Percentiles rank a stretch among this genome's conserved stretches.
Evolutionary conservation across 92 coral and sea anemone species (phyloP).

Genomic region (Hydrozoanthus gracilis): DNA sequence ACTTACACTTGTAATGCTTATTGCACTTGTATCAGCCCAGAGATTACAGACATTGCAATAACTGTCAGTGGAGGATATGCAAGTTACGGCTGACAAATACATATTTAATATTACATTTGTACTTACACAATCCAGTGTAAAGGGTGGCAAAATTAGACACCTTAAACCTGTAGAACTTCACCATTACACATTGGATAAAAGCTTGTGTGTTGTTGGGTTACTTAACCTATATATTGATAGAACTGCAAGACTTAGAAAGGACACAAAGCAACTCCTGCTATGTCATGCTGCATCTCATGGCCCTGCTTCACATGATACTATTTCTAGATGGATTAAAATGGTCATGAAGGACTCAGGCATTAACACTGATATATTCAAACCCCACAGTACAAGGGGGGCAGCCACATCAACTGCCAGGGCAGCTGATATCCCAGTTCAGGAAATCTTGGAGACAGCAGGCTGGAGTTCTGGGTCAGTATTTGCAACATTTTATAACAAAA

Average conservation of each 20-base stretch:
- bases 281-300: constrained; percentile 72
- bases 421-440: constrained; percentile 61
- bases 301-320: constrained; percentile 66
- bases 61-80: constrained; percentile 5
- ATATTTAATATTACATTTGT: constrained; percentile 19
- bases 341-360: constrained; percentile 65
- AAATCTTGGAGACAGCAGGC: constrained; percentile 72
- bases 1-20: constrained; percentile 53
- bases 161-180: constrained; percentile 53
- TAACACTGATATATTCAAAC: constrained; percentile 57
- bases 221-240: constrained; percentile 55
- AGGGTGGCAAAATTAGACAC: constrained; percentile 58
- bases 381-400: constrained; percentile 71
- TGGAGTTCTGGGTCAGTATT: constrained; percentile 69
- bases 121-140: constrained; percentile 43
- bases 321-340: constrained; percentile 62
- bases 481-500: constrained; percentile 60
- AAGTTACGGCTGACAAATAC: not conserved
- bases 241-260: constrained; percentile 58
- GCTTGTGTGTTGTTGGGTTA: constrained; percentile 53
- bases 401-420: constrained; percentile 68
- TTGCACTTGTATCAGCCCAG: constrained; percentile 27
- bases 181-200: constrained; percentile 43
- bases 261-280: constrained; percentile 60
- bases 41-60: constrained; percentile 9